Conservation (phyloP, 1,140 invertebrate species). For the Euwallacea fornicatus region DNA sequence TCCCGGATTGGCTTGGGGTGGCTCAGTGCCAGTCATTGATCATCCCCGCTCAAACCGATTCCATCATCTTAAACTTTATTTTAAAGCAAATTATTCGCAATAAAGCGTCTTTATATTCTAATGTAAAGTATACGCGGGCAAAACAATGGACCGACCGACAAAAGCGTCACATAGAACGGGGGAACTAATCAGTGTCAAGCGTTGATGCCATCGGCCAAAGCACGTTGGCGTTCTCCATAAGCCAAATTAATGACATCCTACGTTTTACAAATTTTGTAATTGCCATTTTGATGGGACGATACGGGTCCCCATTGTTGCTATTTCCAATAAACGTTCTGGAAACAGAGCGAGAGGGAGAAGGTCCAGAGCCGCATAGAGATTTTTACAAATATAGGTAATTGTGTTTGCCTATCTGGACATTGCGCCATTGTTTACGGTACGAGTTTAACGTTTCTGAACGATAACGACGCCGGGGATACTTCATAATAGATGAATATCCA, state of each 20-base stretch:
- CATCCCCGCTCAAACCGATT: background rate
- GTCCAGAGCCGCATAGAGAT: conserved; percentile 37
- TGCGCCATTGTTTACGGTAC: conserved; percentile 29
- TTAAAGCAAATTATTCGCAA: background rate
- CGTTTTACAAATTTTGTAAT: conserved; percentile 48
- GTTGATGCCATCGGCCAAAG: conserved; percentile 13
- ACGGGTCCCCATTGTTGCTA: conserved; percentile 9
- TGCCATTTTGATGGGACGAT: conserved; percentile 41
- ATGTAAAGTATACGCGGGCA: conserved; percentile 11
- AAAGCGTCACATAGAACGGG: conserved; percentile 16
- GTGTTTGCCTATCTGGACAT: conserved; percentile 36
- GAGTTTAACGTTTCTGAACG: conserved; percentile 31
- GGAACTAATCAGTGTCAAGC: conserved; percentile 31
- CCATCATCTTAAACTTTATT: background rate
- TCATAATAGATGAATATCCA: conserved; percentile 39
- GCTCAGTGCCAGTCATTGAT: conserved; percentile 20
- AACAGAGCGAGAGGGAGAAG: background rate
- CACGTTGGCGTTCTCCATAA: conserved; percentile 19
- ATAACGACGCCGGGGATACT: conserved; percentile 34
- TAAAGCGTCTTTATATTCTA: conserved; percentile 8
- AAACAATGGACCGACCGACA: background rate
- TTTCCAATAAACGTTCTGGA: conserved; percentile 25
- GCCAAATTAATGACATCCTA: conserved; percentile 44
- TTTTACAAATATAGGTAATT: conserved; percentile 44
- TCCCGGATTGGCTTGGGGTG: conserved; percentile 20